Base-by-base conservation (phyloP, 2,888 invertebrate species). In the Crocallis elinguaria region DNA sequence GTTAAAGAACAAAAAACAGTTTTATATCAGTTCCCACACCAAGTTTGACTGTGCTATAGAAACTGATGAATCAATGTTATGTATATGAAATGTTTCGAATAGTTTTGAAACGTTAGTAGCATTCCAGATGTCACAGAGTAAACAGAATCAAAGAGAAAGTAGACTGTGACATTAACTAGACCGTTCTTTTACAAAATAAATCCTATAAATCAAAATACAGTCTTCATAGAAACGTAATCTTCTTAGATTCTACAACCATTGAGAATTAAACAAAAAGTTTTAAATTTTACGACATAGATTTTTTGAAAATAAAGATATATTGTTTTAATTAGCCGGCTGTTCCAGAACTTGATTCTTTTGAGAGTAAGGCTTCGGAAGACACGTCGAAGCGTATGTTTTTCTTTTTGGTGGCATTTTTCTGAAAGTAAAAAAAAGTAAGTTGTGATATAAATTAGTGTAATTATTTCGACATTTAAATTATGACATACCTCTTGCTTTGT, bases 321-420 rank as follows among this genome's bases (percentile, higher is more conserved):
- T 29, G 44, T 45, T 38, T 27, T 41, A 60, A 53, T 73, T 78
- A 82, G 49, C 68, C 74, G 43, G 77, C 73, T 36, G 78, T 79
- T 30, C 80, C 82, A 5, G 79, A 71, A 64, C 73, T 77, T 12
- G 82, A 69, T 36, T 88, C 87, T 75, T 87, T 88, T 13, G 75
- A 56, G 38, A 77, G 41, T 13, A 85, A 61, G 13, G 86, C 85
- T 73, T 90, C 90, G 13, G 89, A 77, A 5, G 88, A 88, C 38
- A 84, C 87, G 62, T 90, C 89, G 66, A 90, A 90, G n/a, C 86
- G 79, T 72, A 90, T 84, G 59, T 74, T 82, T 86, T 88, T 88
- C 85, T 88, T 89, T 81, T 77, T 87, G 27, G 73, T 76, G 5
- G 72, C 61, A 67, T 75, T 69, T 82, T 82, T 89, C 90, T 89